Conservation (phyloP, 2,797 vertebrate species). For the Semaprochilodus insignis region DNA sequence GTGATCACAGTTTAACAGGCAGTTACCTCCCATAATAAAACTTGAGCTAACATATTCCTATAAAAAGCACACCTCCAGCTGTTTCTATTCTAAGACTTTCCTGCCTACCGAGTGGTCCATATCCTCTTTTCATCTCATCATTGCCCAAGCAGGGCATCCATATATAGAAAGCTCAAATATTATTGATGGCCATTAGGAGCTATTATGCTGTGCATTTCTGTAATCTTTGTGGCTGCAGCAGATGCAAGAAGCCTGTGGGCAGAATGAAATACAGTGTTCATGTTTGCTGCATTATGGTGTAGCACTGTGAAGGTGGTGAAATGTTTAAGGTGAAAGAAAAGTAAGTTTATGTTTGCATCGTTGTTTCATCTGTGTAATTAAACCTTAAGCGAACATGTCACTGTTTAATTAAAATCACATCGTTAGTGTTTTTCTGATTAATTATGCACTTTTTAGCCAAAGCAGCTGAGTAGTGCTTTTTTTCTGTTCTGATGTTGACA, state of each 20-base stretch:
- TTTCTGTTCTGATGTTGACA: background rate
- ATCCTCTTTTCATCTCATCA: conserved; percentile 1
- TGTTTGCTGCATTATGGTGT: background rate
- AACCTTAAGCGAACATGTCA: background rate
- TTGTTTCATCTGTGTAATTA: background rate
- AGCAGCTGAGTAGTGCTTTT: background rate
- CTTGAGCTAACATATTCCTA: conserved; percentile 9
- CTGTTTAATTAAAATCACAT: conserved; percentile 35
- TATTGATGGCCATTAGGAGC: background rate
- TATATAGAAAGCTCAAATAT: conserved; percentile 25
- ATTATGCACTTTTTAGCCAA: conserved; percentile 16
- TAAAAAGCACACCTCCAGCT: background rate
- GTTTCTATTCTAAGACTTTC: conserved; percentile 1
- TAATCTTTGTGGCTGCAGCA: too few species aligned
- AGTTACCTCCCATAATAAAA: conserved; percentile 21
- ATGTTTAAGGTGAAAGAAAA: too few species aligned
- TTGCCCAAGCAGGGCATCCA: conserved; percentile 15
- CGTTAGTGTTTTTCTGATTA: conserved; percentile 7
- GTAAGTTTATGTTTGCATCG: too few species aligned
- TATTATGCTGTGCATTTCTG: background rate
- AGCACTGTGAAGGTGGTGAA: too few species aligned
- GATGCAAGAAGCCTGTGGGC: background rate
- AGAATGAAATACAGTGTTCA: background rate
- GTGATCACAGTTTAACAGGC: conserved; percentile 15
- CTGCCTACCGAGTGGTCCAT: background rate